phyloP scores from a whole-genome alignment of 1,140 invertebrate species.

The Drosophila serrata region DNA sequence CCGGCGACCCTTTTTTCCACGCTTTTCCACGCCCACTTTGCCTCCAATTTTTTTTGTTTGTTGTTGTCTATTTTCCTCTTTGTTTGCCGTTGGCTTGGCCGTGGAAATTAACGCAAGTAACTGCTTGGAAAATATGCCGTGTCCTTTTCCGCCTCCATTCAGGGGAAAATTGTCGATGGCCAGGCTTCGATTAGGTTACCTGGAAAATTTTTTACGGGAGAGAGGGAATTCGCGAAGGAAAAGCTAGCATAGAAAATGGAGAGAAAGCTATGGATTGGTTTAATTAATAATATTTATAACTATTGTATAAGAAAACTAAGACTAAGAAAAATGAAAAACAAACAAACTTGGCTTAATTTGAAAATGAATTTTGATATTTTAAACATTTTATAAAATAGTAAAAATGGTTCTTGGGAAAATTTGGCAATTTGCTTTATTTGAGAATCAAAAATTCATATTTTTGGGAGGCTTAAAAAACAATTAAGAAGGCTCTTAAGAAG shows the following conservation, averaged over 20 bases:
- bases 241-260: background rate
- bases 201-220: background rate
- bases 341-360: no score
- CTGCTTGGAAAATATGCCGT: slow-evolving; percentile 75
- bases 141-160: slow-evolving; percentile 44
- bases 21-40: slow-evolving; percentile 19
- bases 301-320: no score
- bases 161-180: slow-evolving; percentile 27
- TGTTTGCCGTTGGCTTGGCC: slow-evolving; percentile 29
- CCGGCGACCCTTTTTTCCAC: slow-evolving; percentile 59
- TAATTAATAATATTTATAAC: background rate
- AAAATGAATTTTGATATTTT: no score
- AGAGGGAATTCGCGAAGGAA: background rate
- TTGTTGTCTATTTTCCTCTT: slow-evolving; percentile 35
- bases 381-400: no score
- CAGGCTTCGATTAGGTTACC: slow-evolving; percentile 42
- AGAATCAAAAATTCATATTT: no score
- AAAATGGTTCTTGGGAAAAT: no score
- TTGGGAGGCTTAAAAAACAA: no score
- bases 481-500: no score
- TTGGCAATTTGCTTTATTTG: no score
- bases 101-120: slow-evolving; percentile 74
- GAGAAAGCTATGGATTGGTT: background rate
- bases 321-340: no score
- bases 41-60: background rate